phyloP scores from a whole-genome alignment of 2,797 vertebrate species.

The Spondyliosoma cantharus region DNA sequence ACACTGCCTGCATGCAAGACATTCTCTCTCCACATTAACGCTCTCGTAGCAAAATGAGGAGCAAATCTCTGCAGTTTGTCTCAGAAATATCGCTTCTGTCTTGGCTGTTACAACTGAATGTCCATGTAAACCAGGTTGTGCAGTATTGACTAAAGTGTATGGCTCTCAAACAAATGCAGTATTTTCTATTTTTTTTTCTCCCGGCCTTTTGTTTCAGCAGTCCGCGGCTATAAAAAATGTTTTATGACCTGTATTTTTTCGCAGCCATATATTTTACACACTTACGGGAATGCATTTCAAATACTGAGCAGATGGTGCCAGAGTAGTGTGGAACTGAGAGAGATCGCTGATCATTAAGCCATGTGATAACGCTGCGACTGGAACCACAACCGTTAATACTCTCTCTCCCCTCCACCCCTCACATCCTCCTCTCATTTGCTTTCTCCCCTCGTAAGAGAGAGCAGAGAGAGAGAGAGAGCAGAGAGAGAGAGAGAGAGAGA shows the following conservation, averaged over 20 bases:
- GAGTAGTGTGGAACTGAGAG: slow-evolving; percentile 19
- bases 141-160: not conserved
- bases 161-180: slow-evolving; percentile 20
- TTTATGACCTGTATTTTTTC: slow-evolving; percentile 60
- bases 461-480: slow-evolving; percentile 17
- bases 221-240: slow-evolving; percentile 36
- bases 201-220: slow-evolving; percentile 55
- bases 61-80: not conserved
- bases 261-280: slow-evolving; percentile 64
- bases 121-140: not conserved
- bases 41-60: not conserved
- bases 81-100: not conserved
- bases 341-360: slow-evolving; percentile 75
- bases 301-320: slow-evolving; percentile 74
- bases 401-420: slow-evolving; percentile 13
- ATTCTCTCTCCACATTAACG: not conserved
- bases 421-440: slow-evolving; percentile 63
- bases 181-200: not conserved
- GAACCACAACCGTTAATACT: slow-evolving; percentile 62
- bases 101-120: not conserved
- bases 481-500: slow-evolving; percentile 29
- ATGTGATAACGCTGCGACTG: slow-evolving; percentile 73
- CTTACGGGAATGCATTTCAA: slow-evolving; percentile 65
- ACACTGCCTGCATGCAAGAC: not conserved
- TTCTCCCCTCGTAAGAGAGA: slow-evolving; percentile 51